These are phyloP conservation scores for Cydia strobilella DNA, from an alignment of 1,140 invertebrate genomes.

Conservation along the genomic window DNA sequence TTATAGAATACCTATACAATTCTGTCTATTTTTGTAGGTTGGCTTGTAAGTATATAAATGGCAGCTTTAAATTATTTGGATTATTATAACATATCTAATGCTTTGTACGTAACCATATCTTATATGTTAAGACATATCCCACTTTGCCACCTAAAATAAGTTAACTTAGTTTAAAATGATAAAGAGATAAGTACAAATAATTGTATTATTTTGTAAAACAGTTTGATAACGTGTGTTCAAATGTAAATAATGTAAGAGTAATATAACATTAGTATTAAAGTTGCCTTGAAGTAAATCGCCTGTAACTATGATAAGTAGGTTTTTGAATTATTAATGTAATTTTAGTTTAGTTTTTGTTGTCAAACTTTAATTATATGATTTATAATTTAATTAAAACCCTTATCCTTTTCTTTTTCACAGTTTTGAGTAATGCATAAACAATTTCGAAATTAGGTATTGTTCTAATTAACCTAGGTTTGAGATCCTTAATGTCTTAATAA, in stretches of 20 bases:
- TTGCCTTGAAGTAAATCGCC: slow-evolving; percentile 30
- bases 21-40: neutral
- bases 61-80: slow-evolving; percentile 63
- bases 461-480: neutral
- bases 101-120: slow-evolving; percentile 50
- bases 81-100: slow-evolving; percentile 54
- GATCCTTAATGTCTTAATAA: neutral
- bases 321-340: slow-evolving; percentile 17
- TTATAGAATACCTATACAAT: too few species aligned
- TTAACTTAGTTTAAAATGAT: slow-evolving; percentile 41
- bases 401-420: neutral
- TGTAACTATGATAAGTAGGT: slow-evolving; percentile 23
- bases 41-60: slow-evolving; percentile 38
- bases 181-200: slow-evolving; percentile 62
- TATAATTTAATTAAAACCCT: neutral
- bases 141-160: slow-evolving; percentile 66
- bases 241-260: slow-evolving; percentile 32
- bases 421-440: neutral
- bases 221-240: slow-evolving; percentile 45
- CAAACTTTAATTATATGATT: neutral
- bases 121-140: slow-evolving; percentile 65
- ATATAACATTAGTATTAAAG: slow-evolving; percentile 25
- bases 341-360: slow-evolving; percentile 18
- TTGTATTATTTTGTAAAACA: slow-evolving; percentile 63
- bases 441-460: neutral